phyloP scores from a whole-genome alignment of 1,140 invertebrate species.

The Goniozus legneri region DNA sequence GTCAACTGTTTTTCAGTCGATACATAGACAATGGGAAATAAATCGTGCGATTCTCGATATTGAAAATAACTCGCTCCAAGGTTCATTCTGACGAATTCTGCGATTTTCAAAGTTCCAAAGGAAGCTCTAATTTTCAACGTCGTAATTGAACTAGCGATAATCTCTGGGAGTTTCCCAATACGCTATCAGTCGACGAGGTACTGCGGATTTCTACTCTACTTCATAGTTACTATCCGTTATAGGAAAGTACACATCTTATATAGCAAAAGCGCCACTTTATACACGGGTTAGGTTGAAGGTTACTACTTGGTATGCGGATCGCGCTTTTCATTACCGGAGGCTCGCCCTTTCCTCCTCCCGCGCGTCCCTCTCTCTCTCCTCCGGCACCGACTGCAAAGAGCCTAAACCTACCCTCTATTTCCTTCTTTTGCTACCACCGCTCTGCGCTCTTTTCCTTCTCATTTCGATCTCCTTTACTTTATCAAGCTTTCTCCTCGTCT shows the following conservation, averaged over 20 bases:
- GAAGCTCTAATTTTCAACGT: too few relatives aligned
- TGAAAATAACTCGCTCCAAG: too few relatives aligned
- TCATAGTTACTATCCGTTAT: slow-evolving; percentile 37
- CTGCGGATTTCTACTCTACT: slow-evolving; percentile 26
- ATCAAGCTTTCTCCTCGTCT: too few relatives aligned
- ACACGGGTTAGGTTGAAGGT: slow-evolving; percentile 47
- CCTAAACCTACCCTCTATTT: slow-evolving; percentile 26
- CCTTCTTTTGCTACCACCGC: too few relatives aligned
- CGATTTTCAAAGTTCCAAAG: too few relatives aligned
- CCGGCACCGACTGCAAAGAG: slow-evolving; percentile 46
- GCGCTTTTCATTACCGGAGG: slow-evolving; percentile 57
- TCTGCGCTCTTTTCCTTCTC: too few relatives aligned
- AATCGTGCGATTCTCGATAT: too few relatives aligned
- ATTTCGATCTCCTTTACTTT: too few relatives aligned
- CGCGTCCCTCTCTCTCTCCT: slow-evolving; percentile 32
- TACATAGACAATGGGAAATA: too few relatives aligned
- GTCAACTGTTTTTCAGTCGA: too few relatives aligned
- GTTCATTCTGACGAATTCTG: too few relatives aligned
- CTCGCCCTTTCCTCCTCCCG: slow-evolving; percentile 43
- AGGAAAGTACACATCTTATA: slow-evolving; percentile 27
- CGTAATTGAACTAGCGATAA: slow-evolving; percentile 16
- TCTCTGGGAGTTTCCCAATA: slow-evolving; percentile 25
- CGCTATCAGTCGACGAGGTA: slow-evolving; percentile 21
- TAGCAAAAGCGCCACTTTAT: too few relatives aligned
- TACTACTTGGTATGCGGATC: slow-evolving; percentile 55